Percentiles rank a stretch among this genome's conserved stretches.
phyloP scores from a whole-genome alignment of 1,140 invertebrate genomes.

The Brachionus angularis region DNA sequence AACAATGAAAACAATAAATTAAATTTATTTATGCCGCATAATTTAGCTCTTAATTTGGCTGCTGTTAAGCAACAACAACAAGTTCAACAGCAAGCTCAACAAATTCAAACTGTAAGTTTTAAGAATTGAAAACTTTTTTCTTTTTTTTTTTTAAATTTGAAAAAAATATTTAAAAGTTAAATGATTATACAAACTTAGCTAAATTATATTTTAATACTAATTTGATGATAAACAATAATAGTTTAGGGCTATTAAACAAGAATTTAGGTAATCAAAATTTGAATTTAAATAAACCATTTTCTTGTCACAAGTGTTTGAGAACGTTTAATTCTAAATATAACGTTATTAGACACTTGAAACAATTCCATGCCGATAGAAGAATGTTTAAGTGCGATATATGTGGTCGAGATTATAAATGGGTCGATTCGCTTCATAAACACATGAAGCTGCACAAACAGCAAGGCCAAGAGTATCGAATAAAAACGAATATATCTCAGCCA shows the following conservation, averaged over 20 bases:
- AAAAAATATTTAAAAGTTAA: no score
- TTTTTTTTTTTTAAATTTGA: constrained; percentile 3
- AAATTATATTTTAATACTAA: background rate
- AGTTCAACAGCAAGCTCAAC: background rate
- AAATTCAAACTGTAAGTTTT: constrained; percentile 6
- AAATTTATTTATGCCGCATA: constrained; percentile 12
- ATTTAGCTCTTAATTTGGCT: constrained; percentile 6
- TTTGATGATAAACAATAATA: no score
- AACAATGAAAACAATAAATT: background rate
- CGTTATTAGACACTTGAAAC: constrained; percentile 5
- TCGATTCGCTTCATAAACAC: constrained; percentile 24
- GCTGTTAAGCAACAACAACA: background rate
- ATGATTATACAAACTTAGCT: constrained; percentile 24
- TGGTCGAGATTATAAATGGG: constrained; percentile 28
- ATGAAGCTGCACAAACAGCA: constrained; percentile 26
- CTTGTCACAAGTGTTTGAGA: constrained; percentile 21
- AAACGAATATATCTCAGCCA: no score
- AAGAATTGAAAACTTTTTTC: background rate
- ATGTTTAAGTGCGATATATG: constrained; percentile 33
- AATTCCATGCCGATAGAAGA: constrained; percentile 21
- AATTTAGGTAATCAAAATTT: no score
- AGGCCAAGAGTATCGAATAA: background rate
- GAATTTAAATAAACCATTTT: constrained; percentile 28
- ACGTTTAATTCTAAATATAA: constrained; percentile 33
- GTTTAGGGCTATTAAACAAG: no score